These are phyloP conservation scores for Tokudaia muenninki DNA, from an alignment of 2,797 vertebrate species.

Conservation along the genomic window DNA sequence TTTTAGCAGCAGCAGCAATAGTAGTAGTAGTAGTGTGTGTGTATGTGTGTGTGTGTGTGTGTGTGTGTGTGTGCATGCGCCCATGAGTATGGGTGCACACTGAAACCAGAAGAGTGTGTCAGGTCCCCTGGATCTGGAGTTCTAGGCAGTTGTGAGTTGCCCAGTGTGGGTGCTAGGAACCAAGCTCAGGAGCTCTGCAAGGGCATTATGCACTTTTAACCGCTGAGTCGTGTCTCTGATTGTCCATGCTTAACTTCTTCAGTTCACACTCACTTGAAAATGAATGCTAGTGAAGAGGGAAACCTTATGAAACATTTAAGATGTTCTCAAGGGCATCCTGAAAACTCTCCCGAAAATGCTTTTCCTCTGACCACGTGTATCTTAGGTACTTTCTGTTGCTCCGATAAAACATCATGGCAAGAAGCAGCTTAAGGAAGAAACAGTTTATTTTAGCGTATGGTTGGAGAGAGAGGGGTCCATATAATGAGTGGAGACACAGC, in stretches of 20 bases:
- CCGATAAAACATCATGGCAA: neutral
- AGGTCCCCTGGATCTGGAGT: neutral
- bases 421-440: neutral
- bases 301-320: conserved; percentile 12
- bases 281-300: neutral
- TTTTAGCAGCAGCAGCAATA: neutral
- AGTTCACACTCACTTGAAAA: conserved; percentile 2
- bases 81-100: neutral
- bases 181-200: neutral
- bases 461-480: neutral
- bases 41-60: no score
- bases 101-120: neutral
- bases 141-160: neutral
- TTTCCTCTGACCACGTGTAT: neutral
- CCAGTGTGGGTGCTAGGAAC: neutral
- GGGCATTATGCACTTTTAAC: no score
- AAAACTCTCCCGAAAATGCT: neutral
- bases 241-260: conserved; percentile 47
- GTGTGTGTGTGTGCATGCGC: no score
- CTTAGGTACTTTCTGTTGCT: neutral
- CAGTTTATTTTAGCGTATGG: no score
- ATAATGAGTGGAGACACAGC: no score
- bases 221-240: neutral
- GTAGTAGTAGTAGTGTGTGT: no score
- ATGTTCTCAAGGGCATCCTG: neutral